Percentiles rank a stretch among this genome's conserved stretches.
phyloP scores from a whole-genome alignment of 2,797 vertebrate genomes.

The Acridotheres tristis region DNA sequence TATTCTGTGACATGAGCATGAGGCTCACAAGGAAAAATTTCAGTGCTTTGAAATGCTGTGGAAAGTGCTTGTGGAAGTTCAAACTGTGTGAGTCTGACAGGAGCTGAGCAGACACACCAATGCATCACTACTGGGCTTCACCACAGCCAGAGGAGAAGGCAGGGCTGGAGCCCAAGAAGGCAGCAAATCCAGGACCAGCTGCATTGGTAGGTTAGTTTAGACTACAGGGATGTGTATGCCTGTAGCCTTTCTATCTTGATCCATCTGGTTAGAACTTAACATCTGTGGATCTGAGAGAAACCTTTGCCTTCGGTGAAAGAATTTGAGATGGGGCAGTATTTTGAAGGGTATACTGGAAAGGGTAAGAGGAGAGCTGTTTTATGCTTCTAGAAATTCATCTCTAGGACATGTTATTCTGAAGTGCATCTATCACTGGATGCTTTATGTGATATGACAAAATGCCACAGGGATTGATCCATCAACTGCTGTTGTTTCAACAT shows the following conservation, averaged over 20 bases:
- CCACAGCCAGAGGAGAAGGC: background rate
- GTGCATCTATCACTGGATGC: conserved; percentile 24
- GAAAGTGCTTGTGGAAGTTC: background rate
- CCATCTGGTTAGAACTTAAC: background rate
- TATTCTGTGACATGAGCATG: background rate
- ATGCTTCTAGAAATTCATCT: background rate
- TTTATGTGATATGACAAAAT: conserved; percentile 56
- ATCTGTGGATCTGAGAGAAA: background rate
- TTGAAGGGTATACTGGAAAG: background rate
- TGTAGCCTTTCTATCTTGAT: background rate
- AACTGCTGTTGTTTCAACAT: background rate
- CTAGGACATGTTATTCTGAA: conserved; percentile 39
- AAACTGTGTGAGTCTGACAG: background rate
- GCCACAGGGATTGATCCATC: conserved; percentile 30
- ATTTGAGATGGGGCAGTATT: background rate
- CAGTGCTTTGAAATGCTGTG: background rate
- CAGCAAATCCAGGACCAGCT: background rate
- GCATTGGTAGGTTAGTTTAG: background rate
- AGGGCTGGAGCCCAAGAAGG: background rate
- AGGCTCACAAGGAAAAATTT: background rate
- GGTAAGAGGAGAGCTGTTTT: background rate
- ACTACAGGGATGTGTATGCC: background rate
- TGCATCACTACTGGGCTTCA: background rate
- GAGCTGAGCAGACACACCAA: background rate
- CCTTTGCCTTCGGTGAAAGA: background rate